Conservation (phyloP, 2,888 invertebrate genomes). For the Drosophila diplacantha region DNA sequence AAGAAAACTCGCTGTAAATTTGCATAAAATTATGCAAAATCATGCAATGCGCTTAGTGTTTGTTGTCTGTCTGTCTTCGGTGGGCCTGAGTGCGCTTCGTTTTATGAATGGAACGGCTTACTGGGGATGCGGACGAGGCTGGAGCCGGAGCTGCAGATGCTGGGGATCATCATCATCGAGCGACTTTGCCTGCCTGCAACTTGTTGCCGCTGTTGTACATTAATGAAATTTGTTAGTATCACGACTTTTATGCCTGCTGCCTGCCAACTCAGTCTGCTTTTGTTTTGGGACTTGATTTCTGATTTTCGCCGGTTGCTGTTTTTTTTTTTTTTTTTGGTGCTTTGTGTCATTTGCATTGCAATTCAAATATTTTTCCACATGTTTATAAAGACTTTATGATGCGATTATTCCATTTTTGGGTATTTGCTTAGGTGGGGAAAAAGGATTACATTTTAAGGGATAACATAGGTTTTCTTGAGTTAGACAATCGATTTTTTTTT, state of each 20-base stretch:
- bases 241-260: conserved; percentile 73
- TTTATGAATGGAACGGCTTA: conserved; percentile 68
- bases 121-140: conserved; percentile 7
- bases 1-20: conserved; percentile 47
- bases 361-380: conserved; percentile 58
- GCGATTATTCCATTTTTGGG: conserved; percentile 31
- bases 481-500: too few species aligned
- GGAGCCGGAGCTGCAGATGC: conserved; percentile 13
- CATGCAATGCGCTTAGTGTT: conserved; percentile 71
- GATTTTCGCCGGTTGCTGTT: conserved; percentile 27
- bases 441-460: not conserved
- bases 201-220: conserved; percentile 74
- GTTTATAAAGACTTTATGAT: conserved; percentile 32
- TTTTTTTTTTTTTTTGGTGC: conserved; percentile 2
- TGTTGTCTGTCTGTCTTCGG: conserved; percentile 45
- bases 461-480: not conserved
- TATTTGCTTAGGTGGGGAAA: conserved; percentile 9
- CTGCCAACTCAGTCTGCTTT: conserved; percentile 60
- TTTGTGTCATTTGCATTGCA: conserved; percentile 49
- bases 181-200: conserved; percentile 56
- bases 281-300: conserved; percentile 48
- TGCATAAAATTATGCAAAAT: conserved; percentile 73
- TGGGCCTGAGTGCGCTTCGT: conserved; percentile 53
- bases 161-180: conserved; percentile 37
- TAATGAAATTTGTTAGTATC: conserved; percentile 75